These are phyloP conservation scores for Lerista edwardsae DNA, from an alignment of 2,797 vertebrate species.

Conservation along the genomic window DNA sequence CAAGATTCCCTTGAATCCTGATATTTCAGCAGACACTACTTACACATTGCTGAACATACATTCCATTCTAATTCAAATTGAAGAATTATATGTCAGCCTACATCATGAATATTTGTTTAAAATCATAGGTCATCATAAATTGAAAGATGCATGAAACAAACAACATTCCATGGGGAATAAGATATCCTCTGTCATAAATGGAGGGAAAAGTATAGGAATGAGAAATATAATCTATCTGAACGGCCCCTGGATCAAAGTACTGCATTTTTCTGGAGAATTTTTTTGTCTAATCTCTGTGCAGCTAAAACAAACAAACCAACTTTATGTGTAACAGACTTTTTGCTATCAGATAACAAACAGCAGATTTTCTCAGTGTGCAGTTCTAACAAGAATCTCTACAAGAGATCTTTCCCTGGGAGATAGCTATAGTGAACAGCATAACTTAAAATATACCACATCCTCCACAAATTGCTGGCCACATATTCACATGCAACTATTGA, in stretches of 20 bases:
- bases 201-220: background rate
- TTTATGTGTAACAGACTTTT: background rate
- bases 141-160: conserved; percentile 1
- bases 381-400: background rate
- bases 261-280: background rate
- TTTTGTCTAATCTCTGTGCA: background rate
- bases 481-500: background rate
- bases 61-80: background rate
- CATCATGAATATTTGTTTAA: background rate
- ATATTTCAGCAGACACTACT: background rate
- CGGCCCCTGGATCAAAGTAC: background rate
- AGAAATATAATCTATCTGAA: conserved; percentile 9
- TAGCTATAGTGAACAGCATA: background rate
- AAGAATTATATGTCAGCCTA: background rate
- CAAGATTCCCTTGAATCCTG: background rate
- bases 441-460: background rate
- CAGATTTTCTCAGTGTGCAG: background rate
- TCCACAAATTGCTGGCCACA: background rate
- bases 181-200: background rate
- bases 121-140: background rate
- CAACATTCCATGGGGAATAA: conserved; percentile 1
- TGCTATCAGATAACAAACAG: background rate
- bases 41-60: background rate
- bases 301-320: background rate
- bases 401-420: background rate